Evolutionary conservation across 2,888 invertebrate species (phyloP), one percentile per base, ranked within the genome.

Genomic region (Melipona beecheii): DNA sequence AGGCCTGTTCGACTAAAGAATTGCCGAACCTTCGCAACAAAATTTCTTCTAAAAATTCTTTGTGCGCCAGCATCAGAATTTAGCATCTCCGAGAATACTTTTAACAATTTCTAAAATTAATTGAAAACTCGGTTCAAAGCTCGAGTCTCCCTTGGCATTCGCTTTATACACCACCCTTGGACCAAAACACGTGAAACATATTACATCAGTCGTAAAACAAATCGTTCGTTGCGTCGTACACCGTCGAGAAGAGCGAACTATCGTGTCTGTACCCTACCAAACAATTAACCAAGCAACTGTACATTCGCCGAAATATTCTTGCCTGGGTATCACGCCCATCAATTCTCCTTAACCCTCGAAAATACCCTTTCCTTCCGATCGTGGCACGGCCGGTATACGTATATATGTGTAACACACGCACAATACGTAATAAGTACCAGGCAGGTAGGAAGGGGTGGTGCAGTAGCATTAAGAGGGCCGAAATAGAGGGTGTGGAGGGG

Each of bases 371-470:
- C 68, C 60, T 60, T 54, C n/a, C n/a, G 70, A 52, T 58, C 71
- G 31, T 27, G 13, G 13, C 31, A 69, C 56, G 54, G 74, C 62
- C 50, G 64, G 21, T 15, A 58, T 17, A 68, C 78, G n/a, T n/a
- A 64, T 52, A 66, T 78, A 64, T 72, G 27, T 27, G 31, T 31
- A 36, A 65, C 36, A 54, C 27, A 31, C 74, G 79, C 77, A 82
- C 83, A 81, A 78, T 85, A 82, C 83, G 87, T 89, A 87, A 89
- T 89, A 89, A 89, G 89, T 89, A 84, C 75, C 82, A 43, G 50
- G 58, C 64, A 73, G 36, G 69, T 31, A 50, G 72, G 36, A 73
- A 73, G 70, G 77, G 77, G 74, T 58, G 74, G 73, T 64, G 36
- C n/a, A 49, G 64, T 58, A 75, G 65, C 54, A 54, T 52, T 66